Evolutionary conservation across 2,797 vertebrate species (phyloP).

Genomic region (Clarias pachynema): DNA sequence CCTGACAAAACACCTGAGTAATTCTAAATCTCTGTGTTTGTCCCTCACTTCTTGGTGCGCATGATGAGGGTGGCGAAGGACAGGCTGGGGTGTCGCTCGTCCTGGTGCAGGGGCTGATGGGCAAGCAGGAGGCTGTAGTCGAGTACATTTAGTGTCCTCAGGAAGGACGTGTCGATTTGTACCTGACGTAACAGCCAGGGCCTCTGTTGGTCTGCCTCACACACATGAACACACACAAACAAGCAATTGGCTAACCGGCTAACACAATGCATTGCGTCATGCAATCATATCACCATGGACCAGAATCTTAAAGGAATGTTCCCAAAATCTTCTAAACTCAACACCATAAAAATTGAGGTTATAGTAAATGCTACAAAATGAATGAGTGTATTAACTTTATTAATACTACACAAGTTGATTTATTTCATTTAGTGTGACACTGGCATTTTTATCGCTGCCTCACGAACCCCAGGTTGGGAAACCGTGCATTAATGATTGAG

Average conservation of each 20-base stretch:
- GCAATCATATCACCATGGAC: neutral
- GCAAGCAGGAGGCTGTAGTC: constrained; percentile 89
- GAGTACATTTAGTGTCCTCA: constrained; percentile 79
- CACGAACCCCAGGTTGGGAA: neutral
- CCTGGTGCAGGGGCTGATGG: constrained; percentile 78
- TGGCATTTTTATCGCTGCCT: neutral
- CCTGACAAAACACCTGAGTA: neutral
- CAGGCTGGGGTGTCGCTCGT: constrained; percentile 72
- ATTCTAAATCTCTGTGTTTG: neutral
- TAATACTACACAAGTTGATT: neutral
- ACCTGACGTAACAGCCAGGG: constrained; percentile 83
- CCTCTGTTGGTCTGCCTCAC: constrained; percentile 75
- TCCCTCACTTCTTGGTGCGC: constrained; percentile 75
- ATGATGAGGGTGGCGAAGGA: constrained; percentile 76
- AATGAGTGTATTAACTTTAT: neutral
- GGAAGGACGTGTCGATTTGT: constrained; percentile 83
- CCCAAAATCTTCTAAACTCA: neutral
- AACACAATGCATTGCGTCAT: constrained; percentile 12
- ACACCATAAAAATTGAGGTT: neutral
- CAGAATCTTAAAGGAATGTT: neutral
- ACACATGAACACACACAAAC: constrained; percentile 15
- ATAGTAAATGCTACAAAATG: neutral
- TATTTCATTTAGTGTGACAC: no score
- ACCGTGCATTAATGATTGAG: neutral
- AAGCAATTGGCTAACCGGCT: neutral